Base-by-base conservation (phyloP, 2,888 invertebrate genomes). In the Agonopterix alstromeriana region DNA sequence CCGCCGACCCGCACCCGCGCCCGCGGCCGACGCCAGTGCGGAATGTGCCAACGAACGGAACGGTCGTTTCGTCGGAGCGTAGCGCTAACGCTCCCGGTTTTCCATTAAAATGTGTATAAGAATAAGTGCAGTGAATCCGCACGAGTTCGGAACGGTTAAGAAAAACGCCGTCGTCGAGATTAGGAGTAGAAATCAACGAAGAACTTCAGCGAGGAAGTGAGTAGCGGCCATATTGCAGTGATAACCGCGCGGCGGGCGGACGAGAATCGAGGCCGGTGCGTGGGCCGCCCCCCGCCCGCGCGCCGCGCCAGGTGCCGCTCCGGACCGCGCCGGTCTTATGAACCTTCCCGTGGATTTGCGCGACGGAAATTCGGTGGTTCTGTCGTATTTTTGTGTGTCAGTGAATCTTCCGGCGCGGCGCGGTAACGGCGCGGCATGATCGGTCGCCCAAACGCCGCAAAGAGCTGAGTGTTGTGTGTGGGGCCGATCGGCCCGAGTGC, bases 261-360 rank as follows among this genome's bases (percentile, higher is more conserved):
- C 87, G 86, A 88, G 87, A 87, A 88, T 88, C 87, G 87, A 88
- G 87, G 87, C 87, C 88, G 88, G 86, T 87, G 88, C 88, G 87
- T 87, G 87, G 89, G 89, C 89, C 89, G 86, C 86, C 88, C 86
- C 78, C 82, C 86, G 80, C 86, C 83, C 83, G 81, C 82, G 84
- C 84, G 86, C 83, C 83, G 81, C 82, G 84, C 84, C 84, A 82
- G 83, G 84, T 82, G 85, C 85, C 89, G 88, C 90, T 89, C 90
- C 88, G 90, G 87, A 87, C 90, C 90, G 90, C 90, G 90, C 90
- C 90, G 90, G 87, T 89, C 89, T 90, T 86, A 84, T 70, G 77
- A 86, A 80, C 86, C 85, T 83, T 84, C 85, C 86, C 77, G 83
- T 86, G 90, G 90, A 90, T 89, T 88, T 89, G 89, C 87, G 83